Conservation (phyloP, 2,113 vertebrate species). For the Accipiter cooperii region DNA sequence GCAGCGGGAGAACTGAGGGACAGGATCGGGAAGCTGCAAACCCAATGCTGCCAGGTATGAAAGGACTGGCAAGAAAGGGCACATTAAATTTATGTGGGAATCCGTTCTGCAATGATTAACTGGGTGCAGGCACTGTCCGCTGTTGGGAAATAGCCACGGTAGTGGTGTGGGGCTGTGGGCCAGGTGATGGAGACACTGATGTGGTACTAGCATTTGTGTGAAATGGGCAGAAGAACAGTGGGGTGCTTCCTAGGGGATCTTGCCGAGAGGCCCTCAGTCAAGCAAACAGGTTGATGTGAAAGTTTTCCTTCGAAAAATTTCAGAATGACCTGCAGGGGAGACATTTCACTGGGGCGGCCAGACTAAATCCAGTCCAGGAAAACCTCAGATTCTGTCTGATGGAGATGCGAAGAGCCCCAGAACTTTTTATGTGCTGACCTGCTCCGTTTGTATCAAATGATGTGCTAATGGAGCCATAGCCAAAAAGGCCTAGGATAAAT, state of each 20-base stretch:
- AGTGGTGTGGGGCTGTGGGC: neutral
- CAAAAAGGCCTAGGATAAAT: neutral
- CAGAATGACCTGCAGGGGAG: neutral
- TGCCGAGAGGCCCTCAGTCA: neutral
- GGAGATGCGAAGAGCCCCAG: neutral
- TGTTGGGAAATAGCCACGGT: neutral
- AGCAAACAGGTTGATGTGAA: neutral
- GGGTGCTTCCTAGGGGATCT: neutral
- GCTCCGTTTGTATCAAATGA: neutral
- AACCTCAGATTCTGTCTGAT: neutral
- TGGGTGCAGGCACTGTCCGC: neutral
- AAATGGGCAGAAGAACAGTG: neutral
- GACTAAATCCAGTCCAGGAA: neutral
- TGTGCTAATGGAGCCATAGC: neutral
- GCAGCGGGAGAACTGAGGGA: neutral
- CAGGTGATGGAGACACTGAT: too few relatives aligned
- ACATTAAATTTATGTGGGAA: neutral
- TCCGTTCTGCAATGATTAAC: neutral
- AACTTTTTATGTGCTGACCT: neutral
- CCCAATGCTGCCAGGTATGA: neutral
- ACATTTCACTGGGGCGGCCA: too few relatives aligned
- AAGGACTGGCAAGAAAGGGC: neutral
- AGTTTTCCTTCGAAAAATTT: neutral
- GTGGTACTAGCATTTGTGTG: neutral
- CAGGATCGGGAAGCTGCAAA: neutral